Evolutionary conservation across 2,797 vertebrate species (phyloP), one percentile per base, ranked within the genome.

Genomic region (Acridotheres tristis): DNA sequence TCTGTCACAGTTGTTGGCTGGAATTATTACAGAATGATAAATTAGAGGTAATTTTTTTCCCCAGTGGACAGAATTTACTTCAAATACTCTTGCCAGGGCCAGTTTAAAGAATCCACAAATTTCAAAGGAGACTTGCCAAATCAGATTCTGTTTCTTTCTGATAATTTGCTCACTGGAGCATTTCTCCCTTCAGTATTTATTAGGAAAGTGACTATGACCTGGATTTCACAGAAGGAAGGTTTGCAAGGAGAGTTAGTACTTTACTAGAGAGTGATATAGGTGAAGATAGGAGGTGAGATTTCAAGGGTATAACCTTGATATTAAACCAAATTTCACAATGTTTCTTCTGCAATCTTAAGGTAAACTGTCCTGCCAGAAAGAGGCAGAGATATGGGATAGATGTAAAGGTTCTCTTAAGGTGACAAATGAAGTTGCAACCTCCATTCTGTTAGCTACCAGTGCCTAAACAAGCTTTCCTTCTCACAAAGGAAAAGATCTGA

Each of bases 121-220:
- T 94, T 87, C 38, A 85, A 91, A 61, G 30, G 38, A 82, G 15
- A 32, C 25, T 95, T 90, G 72, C 57, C 86, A 89, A 85, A 90
- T 80, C 10, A 85, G 61, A 74, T 68, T 85, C 73, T 87, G 22
- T n/a, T 38, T 93, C 50, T 83, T 94, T 88, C 68, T 93, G 22
- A 43, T 77, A 63, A 83, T 90, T 90, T 94, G 54, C 57, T 87
- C 34, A 43, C 47, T 82, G 65, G 27, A 85, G 27, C 75, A 59
- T 77, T 85, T 81, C 27, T 69, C 34, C 25, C 38, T 87, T 87
- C 65, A 82, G 17, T 87, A 57, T 89, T 93, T 94, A 77, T 76
- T 27, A 6, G 21, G 22, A 65, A 87, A 87, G 92, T 36, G 45
- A 90, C 53, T 51, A 13, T 47, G 72, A 79, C 78, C 81, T 77